These are phyloP conservation scores for Benthosema pterotum DNA, from an alignment of 2,797 vertebrate genomes.

Conservation along the genomic window DNA sequence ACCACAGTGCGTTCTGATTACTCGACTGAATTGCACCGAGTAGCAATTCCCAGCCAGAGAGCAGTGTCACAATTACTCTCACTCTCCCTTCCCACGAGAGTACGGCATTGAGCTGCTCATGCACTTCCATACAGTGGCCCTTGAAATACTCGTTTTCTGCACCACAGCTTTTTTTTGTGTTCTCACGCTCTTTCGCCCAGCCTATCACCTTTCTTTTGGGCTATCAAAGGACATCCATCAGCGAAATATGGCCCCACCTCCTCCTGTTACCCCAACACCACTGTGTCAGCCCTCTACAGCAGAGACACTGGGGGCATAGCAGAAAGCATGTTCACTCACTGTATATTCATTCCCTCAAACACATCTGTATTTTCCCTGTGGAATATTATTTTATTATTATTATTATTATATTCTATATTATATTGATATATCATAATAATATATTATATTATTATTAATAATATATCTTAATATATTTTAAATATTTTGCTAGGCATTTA, in stretches of 20 bases:
- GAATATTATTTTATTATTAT: too few species aligned
- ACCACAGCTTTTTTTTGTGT: conserved; percentile 64
- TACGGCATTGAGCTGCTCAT: conserved; percentile 69
- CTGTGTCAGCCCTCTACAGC: conserved; percentile 61
- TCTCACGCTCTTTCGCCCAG: conserved; percentile 62
- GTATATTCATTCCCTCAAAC: background rate
- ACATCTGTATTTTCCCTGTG: too few species aligned
- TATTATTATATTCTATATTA: too few species aligned
- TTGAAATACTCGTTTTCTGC: conserved; percentile 69
- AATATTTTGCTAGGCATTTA: background rate
- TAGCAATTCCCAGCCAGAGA: conserved; percentile 62
- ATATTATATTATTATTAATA: too few species aligned
- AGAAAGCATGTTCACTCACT: background rate
- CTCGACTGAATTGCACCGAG: conserved; percentile 56
- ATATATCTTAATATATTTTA: too few species aligned
- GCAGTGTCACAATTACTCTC: conserved; percentile 71
- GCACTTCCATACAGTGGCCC: conserved; percentile 50
- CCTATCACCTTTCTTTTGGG: conserved; percentile 71
- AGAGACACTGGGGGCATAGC: background rate
- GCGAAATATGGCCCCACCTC: conserved; percentile 78
- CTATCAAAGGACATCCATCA: conserved; percentile 75
- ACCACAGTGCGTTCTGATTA: conserved; percentile 56
- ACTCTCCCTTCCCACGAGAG: conserved; percentile 50
- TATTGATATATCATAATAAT: too few species aligned
- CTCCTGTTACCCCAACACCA: conserved; percentile 68